These are phyloP conservation scores for Latrodectus elegans DNA, from an alignment of 2,888 invertebrate species.

Conservation along the genomic window DNA sequence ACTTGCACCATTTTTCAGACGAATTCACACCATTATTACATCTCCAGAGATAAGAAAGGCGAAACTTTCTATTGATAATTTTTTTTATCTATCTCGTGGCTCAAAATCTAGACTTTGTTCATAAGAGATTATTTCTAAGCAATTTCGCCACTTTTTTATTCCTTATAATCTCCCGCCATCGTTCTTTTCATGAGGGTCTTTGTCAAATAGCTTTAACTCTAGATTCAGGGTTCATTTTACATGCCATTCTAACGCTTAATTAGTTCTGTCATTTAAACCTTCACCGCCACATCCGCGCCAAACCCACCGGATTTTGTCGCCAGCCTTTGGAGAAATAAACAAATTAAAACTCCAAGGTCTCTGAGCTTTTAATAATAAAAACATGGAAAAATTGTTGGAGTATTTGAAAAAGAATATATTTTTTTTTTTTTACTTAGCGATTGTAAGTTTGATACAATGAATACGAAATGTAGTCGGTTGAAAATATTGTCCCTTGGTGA, in stretches of 20 bases:
- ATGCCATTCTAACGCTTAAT: slow-evolving; percentile 33
- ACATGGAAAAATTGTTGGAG: neutral
- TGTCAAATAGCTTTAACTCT: neutral
- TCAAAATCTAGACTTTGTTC: neutral
- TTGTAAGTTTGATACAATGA: neutral
- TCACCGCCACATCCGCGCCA: neutral
- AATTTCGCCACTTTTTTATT: neutral
- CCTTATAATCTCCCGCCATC: neutral
- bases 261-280: slow-evolving; percentile 41
- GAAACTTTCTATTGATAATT: too few relatives aligned
- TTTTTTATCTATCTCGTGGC: too few relatives aligned
- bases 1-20: neutral
- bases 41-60: neutral
- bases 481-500: neutral
- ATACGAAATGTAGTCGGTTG: neutral
- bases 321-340: neutral
- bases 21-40: neutral
- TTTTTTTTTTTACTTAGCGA: too few relatives aligned
- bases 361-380: slow-evolving; percentile 1
- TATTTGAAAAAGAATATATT: too few relatives aligned
- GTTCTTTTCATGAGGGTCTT: neutral
- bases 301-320: slow-evolving; percentile 3
- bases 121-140: neutral
- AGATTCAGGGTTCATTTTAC: neutral
- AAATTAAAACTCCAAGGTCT: neutral